Percentiles rank a stretch among this genome's conserved stretches.
phyloP scores from a whole-genome alignment of 2,113 vertebrate genomes.

The Sclerurus mexicanus region DNA sequence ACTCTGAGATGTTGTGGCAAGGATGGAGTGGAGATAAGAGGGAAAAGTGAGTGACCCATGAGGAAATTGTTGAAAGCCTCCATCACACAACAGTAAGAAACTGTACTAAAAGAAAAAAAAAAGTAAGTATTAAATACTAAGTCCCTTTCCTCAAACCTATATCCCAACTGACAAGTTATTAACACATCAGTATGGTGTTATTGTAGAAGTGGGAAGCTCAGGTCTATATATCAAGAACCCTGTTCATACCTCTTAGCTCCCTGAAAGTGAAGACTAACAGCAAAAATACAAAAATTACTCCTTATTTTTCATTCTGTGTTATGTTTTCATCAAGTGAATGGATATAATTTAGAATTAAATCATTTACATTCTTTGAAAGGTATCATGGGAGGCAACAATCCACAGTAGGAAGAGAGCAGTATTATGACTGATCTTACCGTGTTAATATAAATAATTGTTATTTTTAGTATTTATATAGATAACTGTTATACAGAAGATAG shows the following conservation, averaged over 20 bases:
- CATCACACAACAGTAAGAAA: neutral
- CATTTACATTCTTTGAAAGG: neutral
- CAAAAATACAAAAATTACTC: neutral
- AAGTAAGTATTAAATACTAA: neutral
- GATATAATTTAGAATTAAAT: neutral
- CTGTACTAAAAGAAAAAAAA: no score
- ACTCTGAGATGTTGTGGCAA: neutral
- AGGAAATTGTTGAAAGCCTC: neutral
- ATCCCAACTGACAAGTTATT: neutral
- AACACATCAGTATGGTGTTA: neutral
- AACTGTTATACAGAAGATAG: neutral
- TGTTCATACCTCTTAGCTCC: neutral
- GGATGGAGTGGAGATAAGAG: neutral
- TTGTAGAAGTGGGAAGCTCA: neutral
- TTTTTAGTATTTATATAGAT: constrained; percentile 7
- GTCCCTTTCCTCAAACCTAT: neutral
- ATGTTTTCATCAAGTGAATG: neutral
- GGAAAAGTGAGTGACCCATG: neutral
- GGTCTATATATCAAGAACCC: neutral
- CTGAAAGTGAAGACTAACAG: neutral
- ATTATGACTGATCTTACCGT: neutral
- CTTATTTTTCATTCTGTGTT: neutral
- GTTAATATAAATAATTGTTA: constrained; percentile 13
- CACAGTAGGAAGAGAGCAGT: neutral
- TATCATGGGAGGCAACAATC: neutral